phyloP scores from a whole-genome alignment of 2,888 invertebrate genomes.

The Tinea trinotella region DNA sequence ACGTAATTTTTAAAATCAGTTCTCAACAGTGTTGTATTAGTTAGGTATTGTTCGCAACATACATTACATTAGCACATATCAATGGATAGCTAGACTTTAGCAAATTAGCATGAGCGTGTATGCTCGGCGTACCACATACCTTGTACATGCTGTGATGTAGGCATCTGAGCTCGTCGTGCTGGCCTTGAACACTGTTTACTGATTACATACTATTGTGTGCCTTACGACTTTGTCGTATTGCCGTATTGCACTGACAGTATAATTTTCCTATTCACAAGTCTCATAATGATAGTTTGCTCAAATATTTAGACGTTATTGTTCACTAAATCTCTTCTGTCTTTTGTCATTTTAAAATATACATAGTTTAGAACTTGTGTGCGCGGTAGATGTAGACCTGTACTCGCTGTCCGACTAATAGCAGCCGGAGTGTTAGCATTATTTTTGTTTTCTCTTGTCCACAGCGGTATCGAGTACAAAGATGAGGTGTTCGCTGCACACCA shows the following conservation, averaged over 20 bases:
- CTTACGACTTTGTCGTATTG: constrained; percentile 13
- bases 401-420: constrained; percentile 22
- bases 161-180: not conserved
- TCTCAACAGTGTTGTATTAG: not conserved
- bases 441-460: constrained; percentile 56
- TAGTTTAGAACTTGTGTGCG: constrained; percentile 12
- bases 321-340: not conserved
- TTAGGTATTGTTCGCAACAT: not conserved
- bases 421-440: constrained; percentile 19
- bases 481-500: constrained; percentile 81
- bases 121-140: not conserved
- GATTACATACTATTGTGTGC: constrained; percentile 37
- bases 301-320: not conserved
- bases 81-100: not conserved
- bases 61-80: constrained; percentile 3
- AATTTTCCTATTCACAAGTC: constrained; percentile 9
- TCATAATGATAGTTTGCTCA: not conserved
- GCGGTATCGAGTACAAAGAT: constrained; percentile 85
- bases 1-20: not conserved
- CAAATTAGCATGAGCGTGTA: constrained; percentile 3
- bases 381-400: constrained; percentile 5
- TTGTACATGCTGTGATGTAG: not conserved
- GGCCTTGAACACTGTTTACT: constrained; percentile 57
- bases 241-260: constrained; percentile 2
- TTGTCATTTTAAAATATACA: no score